A percentile compares a stretch with the other conserved stretches of the same genome.
Evolutionary conservation across 2,797 vertebrate genomes (phyloP).

Genomic region (Anniella stebbinsi): DNA sequence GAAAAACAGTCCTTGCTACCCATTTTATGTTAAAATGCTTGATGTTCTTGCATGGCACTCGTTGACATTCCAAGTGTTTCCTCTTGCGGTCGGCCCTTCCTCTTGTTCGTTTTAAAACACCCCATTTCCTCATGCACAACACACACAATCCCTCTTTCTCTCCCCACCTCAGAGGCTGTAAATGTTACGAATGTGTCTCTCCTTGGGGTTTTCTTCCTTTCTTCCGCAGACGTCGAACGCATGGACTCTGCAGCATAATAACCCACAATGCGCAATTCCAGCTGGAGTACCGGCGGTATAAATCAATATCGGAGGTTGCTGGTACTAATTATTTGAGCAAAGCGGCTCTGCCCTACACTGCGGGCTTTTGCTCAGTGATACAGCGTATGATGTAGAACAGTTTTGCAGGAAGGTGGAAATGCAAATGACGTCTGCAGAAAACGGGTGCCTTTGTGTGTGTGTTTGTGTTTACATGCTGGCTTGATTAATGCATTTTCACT

Average conservation of each 20-base stretch:
- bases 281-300: slow-evolving; percentile 48
- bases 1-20: slow-evolving; percentile 21
- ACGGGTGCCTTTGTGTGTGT: not conserved
- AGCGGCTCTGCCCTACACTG: not conserved
- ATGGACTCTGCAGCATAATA: slow-evolving; percentile 49
- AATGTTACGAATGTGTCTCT: slow-evolving; percentile 50
- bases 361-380: slow-evolving; percentile 38
- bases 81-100: slow-evolving; percentile 26
- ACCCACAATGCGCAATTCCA: slow-evolving; percentile 32
- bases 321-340: slow-evolving; percentile 59
- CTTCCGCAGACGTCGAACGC: slow-evolving; percentile 29
- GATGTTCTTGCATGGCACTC: not conserved
- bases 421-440: slow-evolving; percentile 19
- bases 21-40: slow-evolving; percentile 26
- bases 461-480: slow-evolving; percentile 30
- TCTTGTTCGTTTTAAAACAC: slow-evolving; percentile 36
- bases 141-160: not conserved
- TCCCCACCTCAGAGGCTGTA: slow-evolving; percentile 16
- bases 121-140: slow-evolving; percentile 5
- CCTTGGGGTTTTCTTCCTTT: slow-evolving; percentile 31
- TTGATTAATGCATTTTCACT: slow-evolving; percentile 37
- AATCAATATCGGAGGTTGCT: slow-evolving; percentile 51
- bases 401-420: slow-evolving; percentile 32
- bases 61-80: slow-evolving; percentile 9
- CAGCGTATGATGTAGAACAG: slow-evolving; percentile 16